Conservation (phyloP, 2,888 invertebrate species). For the Parnassius mnemosyne region DNA sequence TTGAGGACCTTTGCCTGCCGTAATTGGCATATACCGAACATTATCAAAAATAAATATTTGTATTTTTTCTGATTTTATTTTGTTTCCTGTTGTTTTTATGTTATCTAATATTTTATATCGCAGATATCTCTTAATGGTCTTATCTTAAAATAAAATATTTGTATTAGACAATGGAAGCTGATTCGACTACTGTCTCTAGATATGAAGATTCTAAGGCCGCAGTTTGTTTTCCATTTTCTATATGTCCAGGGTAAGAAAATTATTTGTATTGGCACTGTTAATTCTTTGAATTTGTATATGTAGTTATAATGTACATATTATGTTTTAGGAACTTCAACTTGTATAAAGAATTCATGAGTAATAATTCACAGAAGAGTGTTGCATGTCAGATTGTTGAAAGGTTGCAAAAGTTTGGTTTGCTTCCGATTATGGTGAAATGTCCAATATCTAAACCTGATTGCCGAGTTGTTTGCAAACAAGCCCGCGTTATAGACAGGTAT, state of each 20-base stretch:
- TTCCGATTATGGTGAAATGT: constrained; percentile 52
- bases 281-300: not conserved
- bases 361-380: constrained; percentile 45
- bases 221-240: constrained; percentile 53
- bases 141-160: not conserved
- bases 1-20: too few relatives aligned
- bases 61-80: too few relatives aligned
- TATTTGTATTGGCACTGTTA: not conserved
- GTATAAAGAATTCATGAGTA: constrained; percentile 50
- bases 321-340: constrained; percentile 57
- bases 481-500: constrained; percentile 67
- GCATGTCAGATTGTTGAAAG: constrained; percentile 57
- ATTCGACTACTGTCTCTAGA: constrained; percentile 62
- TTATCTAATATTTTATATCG: too few relatives aligned
- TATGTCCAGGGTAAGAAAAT: constrained; percentile 49
- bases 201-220: constrained; percentile 40
- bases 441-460: constrained; percentile 50
- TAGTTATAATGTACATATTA: constrained; percentile 7
- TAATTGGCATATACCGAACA: too few relatives aligned
- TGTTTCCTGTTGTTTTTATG: too few relatives aligned
- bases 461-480: constrained; percentile 51
- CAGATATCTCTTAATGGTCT: too few relatives aligned
- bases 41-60: too few relatives aligned
- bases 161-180: constrained; percentile 65
- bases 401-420: constrained; percentile 55